Evolutionary conservation across 1,140 invertebrate genomes (phyloP).

Genomic region (Ceratosolen solmsi): DNA sequence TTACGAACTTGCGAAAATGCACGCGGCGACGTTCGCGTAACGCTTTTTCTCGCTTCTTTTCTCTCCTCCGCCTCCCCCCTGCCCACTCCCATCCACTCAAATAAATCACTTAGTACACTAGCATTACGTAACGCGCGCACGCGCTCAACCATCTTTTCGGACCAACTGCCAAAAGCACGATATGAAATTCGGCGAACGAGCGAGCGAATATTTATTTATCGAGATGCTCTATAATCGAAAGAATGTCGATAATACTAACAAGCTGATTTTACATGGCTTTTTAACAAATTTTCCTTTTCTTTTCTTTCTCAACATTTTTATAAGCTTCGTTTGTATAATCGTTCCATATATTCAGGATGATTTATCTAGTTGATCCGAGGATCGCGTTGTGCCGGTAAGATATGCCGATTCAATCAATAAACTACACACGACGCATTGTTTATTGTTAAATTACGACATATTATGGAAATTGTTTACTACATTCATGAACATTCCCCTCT

Average conservation of each 20-base stretch:
- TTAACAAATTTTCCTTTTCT: too few relatives aligned
- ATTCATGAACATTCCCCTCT: too few relatives aligned
- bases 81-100: background rate
- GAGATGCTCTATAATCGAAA: background rate
- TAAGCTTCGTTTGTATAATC: background rate
- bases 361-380: background rate
- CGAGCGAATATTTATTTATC: background rate
- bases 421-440: background rate
- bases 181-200: background rate
- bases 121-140: background rate
- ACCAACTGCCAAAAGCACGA: background rate
- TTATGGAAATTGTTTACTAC: too few relatives aligned
- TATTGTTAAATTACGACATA: background rate
- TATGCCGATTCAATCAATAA: constrained; percentile 19
- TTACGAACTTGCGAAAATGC: too few relatives aligned
- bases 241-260: background rate
- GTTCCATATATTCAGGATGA: background rate
- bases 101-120: background rate
- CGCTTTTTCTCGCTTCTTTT: too few relatives aligned
- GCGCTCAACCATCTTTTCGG: background rate
- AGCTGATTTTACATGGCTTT: background rate
- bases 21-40: too few relatives aligned
- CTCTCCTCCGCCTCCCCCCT: too few relatives aligned
- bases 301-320: background rate
- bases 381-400: background rate